Evolutionary conservation across 2,113 vertebrate species (phyloP).

Genomic region (Lophochroa leadbeateri): DNA sequence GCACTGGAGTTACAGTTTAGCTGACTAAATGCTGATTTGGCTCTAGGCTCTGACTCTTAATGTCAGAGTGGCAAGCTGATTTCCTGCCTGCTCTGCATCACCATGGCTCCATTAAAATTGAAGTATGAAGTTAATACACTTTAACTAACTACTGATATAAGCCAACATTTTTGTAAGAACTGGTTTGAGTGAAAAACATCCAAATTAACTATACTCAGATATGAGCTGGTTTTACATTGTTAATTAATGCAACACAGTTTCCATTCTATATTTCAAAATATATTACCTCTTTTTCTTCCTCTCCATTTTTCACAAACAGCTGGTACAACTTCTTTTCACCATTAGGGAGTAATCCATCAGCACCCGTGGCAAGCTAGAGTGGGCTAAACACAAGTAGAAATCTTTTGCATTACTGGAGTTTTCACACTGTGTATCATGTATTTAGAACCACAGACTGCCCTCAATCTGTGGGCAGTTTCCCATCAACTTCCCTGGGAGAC

Average conservation of each 20-base stretch:
- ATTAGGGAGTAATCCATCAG: not conserved
- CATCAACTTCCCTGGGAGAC: not conserved
- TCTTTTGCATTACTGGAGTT: not conserved
- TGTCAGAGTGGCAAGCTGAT: not conserved
- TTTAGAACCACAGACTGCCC: not conserved
- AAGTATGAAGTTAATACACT: not conserved
- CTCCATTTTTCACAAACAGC: not conserved
- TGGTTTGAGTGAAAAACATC: not conserved
- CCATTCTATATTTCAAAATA: not conserved
- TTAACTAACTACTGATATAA: not conserved
- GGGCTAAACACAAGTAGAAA: not conserved
- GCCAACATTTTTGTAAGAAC: not conserved
- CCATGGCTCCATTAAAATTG: not conserved
- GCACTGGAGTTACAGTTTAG: not conserved
- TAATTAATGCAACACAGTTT: not conserved
- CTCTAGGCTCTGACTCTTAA: not conserved
- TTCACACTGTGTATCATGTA: not conserved
- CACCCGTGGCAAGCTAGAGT: not conserved
- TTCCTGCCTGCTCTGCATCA: not conserved
- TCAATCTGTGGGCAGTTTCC: not conserved
- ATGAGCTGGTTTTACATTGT: not conserved
- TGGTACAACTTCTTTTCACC: not conserved
- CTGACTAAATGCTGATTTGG: slow-evolving; percentile 8
- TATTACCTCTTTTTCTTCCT: not conserved
- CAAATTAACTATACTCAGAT: not conserved